Conservation (phyloP, 2,888 invertebrate species). For the Heteropelma amictum region DNA sequence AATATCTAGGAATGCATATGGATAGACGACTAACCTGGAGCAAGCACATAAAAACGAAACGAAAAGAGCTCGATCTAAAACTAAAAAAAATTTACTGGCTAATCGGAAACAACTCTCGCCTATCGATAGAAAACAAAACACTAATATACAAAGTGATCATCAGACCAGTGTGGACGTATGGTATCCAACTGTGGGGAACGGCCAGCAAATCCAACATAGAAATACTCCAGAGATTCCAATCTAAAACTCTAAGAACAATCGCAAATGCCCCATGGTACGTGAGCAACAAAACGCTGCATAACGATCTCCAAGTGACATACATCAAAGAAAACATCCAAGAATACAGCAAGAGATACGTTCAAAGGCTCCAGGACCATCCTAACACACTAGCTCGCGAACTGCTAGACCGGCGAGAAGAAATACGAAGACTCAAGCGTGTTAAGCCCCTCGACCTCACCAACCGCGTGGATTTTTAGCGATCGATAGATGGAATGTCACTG, state of each 20-base stretch:
- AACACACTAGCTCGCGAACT: no score
- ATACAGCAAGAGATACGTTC: conserved; percentile 6
- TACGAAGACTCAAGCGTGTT: no score
- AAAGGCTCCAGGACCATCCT: not conserved
- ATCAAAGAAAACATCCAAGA: not conserved
- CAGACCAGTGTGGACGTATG: conserved; percentile 45
- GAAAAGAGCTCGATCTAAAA: conserved; percentile 37
- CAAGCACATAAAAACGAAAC: conserved; percentile 49
- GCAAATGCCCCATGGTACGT: conserved; percentile 30
- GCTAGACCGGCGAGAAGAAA: no score
- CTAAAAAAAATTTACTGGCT: conserved; percentile 42
- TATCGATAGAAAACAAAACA: conserved; percentile 39
- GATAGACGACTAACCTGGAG: conserved; percentile 55
- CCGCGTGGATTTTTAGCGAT: no score
- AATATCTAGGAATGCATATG: conserved; percentile 59
- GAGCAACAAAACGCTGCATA: not conserved
- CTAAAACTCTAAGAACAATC: conserved; percentile 12
- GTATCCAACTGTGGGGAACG: conserved; percentile 34
- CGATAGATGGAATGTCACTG: no score
- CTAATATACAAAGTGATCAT: conserved; percentile 36
- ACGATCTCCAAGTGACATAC: not conserved
- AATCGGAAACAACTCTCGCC: conserved; percentile 32
- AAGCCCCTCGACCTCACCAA: no score
- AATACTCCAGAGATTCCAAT: conserved; percentile 26
- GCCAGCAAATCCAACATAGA: conserved; percentile 32